Evolutionary conservation across 2,888 invertebrate species (phyloP).

Genomic region (Drosophila pegasa): DNA sequence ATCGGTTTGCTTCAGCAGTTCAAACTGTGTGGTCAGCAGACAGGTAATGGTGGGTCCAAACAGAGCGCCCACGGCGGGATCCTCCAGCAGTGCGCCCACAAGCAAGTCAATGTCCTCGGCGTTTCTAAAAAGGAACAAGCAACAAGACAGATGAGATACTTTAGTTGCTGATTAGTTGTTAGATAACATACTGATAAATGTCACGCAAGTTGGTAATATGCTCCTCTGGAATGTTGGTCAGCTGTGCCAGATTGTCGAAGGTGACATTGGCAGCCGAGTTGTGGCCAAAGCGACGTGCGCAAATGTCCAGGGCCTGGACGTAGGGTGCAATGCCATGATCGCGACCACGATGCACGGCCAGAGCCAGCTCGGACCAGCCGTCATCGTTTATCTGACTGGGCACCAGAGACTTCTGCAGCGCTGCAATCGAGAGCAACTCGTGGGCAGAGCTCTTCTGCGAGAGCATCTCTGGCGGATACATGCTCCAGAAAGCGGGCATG

Average conservation of each 20-base stretch:
- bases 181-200: conserved; percentile 88
- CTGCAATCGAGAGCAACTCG: conserved; percentile 88
- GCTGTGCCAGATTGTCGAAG: conserved; percentile 73
- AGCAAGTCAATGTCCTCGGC: conserved; percentile 93
- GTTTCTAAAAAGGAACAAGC: conserved; percentile 83
- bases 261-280: conserved; percentile 73
- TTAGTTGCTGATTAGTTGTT: not conserved
- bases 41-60: conserved; percentile 96
- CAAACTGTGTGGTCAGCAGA: conserved; percentile 92
- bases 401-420: conserved; percentile 85
- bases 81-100: conserved; percentile 93
- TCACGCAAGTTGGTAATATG: conserved; percentile 88
- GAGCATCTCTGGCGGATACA: conserved; percentile 90
- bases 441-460: conserved; percentile 87
- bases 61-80: conserved; percentile 91
- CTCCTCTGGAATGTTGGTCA: conserved; percentile 84
- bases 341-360: conserved; percentile 88
- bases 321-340: conserved; percentile 94
- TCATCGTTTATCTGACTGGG: conserved; percentile 85
- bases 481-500: conserved; percentile 90
- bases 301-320: conserved; percentile 88
- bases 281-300: conserved; percentile 83
- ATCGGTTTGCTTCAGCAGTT: conserved; percentile 93
- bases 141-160: not conserved
- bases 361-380: conserved; percentile 86